A percentile compares a stretch with the other conserved stretches of the same genome.
These are phyloP conservation scores for Brachionus manjavacas DNA, from an alignment of 1,140 invertebrate species.

Conservation along the genomic window DNA sequence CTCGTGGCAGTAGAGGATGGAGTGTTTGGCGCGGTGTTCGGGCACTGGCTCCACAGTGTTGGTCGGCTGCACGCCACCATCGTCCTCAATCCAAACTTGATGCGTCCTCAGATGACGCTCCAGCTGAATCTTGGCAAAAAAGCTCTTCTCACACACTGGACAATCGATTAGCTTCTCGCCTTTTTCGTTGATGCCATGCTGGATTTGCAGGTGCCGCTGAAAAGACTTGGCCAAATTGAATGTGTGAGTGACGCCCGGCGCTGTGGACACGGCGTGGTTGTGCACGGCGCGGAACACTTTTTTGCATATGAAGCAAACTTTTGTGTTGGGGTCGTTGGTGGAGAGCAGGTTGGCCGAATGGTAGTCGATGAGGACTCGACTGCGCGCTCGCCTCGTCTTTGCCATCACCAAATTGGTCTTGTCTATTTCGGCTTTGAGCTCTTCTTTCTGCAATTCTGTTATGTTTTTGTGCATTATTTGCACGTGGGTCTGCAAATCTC, in stretches of 20 bases:
- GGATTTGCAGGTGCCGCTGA: slow-evolving; percentile 8
- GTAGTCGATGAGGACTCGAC: not conserved
- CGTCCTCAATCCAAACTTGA: slow-evolving; percentile 23
- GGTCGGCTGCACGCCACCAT: not conserved
- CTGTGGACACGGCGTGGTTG: not conserved
- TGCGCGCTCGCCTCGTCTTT: not conserved
- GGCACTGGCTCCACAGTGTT: not conserved
- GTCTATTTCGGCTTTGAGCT: not conserved
- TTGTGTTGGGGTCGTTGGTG: not conserved
- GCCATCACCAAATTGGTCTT: not conserved
- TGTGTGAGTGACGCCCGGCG: not conserved
- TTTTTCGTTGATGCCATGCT: slow-evolving; percentile 25
- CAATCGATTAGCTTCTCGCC: slow-evolving; percentile 31
- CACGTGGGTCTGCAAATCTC: slow-evolving; percentile 8
- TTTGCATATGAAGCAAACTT: slow-evolving; percentile 17
- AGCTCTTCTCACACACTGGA: slow-evolving; percentile 24
- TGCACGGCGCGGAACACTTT: not conserved
- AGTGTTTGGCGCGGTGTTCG: not conserved
- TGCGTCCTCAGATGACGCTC: slow-evolving; percentile 4
- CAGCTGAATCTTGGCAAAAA: slow-evolving; percentile 18
- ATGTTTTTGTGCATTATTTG: slow-evolving; percentile 28
- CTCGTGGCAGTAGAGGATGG: slow-evolving; percentile 8
- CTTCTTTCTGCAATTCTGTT: not conserved
- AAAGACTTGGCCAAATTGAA: slow-evolving; percentile 10
- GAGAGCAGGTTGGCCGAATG: not conserved